These are phyloP conservation scores for Philonicus albiceps DNA, from an alignment of 2,888 invertebrate genomes.

Conservation along the genomic window DNA sequence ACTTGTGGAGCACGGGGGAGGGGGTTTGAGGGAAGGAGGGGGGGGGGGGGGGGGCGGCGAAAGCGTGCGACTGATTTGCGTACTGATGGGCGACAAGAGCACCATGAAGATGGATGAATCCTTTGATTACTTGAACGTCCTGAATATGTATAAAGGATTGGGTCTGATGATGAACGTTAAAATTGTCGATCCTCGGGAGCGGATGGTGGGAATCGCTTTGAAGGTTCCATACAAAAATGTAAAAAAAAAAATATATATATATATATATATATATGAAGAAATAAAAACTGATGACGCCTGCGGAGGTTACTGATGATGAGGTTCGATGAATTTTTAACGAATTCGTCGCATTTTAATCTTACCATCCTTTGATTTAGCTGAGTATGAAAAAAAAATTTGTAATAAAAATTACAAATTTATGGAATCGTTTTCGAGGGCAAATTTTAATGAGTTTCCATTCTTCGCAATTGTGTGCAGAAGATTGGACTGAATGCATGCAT, in stretches of 20 bases:
- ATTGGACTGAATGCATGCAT: neutral
- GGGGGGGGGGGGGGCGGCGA: neutral
- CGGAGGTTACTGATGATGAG: neutral
- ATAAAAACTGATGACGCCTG: neutral
- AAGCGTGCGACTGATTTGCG: conserved; percentile 40
- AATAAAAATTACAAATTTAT: neutral
- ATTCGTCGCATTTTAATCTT: conserved; percentile 6
- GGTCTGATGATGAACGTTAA: conserved; percentile 18
- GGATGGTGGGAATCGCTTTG: conserved; percentile 17
- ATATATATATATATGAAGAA: neutral
- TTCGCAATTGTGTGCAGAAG: neutral
- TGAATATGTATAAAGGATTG: conserved; percentile 38
- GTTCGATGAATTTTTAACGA: conserved; percentile 31
- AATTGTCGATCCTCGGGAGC: neutral
- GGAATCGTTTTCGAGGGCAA: neutral
- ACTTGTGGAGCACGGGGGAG: conserved; percentile 28
- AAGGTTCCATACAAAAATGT: neutral
- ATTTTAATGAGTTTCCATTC: neutral
- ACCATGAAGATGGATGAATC: conserved; percentile 11
- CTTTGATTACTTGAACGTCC: conserved; percentile 33
- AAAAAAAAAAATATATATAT: too few species aligned
- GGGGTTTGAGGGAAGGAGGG: conserved; percentile 1
- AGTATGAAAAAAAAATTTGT: neutral
- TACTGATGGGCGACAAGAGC: conserved; percentile 31
- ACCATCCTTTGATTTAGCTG: neutral